Evolutionary conservation across 2,797 vertebrate species (phyloP), one percentile per base, ranked within the genome.

Genomic region (Clamator glandarius): DNA sequence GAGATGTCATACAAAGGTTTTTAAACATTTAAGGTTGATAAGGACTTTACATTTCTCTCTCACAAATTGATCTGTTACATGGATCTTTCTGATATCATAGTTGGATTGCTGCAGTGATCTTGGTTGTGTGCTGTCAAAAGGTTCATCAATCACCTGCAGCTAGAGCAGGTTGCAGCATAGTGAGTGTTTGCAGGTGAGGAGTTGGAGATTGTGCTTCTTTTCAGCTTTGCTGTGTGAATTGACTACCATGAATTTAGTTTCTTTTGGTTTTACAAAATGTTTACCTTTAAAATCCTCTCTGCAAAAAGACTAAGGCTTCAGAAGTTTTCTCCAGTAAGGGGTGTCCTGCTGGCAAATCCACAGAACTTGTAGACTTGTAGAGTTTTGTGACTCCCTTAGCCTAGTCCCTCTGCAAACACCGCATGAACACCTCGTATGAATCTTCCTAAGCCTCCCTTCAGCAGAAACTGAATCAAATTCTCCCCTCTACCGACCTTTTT

Each of bases 41-140:
- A 83, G 64, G 86, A 92, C 50, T 93, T 95, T 77, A 94, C 50
- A 66, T 83, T 95, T 80, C 52, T 74, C 62, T 93, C 62, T 89
- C 52, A 67, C 16, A 82, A 63, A 46, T 1, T 92, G 86, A 89
- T 86, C 90, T 74, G 33, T 70, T 87, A 89, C 58, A 68, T 72
- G 81, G 64, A 89, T 87, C 77, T 90, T 92, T 93, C 72, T 83
- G 92, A 55, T 94, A 68, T 46, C 84, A 84, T 0, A 5, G 61
- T 29, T 92, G 84, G 69, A 80, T 87, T 92, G 72, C 68, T 81
- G 35, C 39, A 62, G 48, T 12, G 33, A 0, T 0, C n/a, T 87
- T 89, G 87, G 93, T 51, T 85, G 68, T 87, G 25, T 20, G 42
- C 64, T 92, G 64, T 86, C 90, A 83, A 44, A 94, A 78, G 15